Conservation (phyloP, 2,888 invertebrate species). For the Athalia circularis region DNA sequence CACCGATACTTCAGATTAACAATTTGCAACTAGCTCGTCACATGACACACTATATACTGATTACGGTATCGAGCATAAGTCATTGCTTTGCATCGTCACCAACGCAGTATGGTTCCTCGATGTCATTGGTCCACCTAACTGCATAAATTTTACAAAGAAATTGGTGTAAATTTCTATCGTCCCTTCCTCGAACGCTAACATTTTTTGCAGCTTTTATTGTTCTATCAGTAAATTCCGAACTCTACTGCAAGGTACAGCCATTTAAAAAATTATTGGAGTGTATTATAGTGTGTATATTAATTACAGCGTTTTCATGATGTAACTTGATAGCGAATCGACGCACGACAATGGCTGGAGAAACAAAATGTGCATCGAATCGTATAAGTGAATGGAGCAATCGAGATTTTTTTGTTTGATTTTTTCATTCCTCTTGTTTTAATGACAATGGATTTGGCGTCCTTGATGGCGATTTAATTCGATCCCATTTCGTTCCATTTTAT, state of each 20-base stretch:
- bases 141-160: too few species aligned
- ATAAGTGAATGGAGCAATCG: background rate
- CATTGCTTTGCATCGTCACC: too few species aligned
- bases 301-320: background rate
- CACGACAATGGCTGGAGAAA: conserved; percentile 4
- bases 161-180: too few species aligned
- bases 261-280: background rate
- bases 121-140: too few species aligned
- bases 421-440: conserved; percentile 13
- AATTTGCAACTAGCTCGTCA: background rate
- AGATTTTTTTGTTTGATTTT: background rate
- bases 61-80: background rate
- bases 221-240: too few species aligned
- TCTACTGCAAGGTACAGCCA: background rate
- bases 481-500: conserved; percentile 15
- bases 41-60: background rate
- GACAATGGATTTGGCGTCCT: conserved; percentile 6
- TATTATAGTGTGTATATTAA: background rate
- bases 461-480: conserved; percentile 13
- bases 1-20: background rate
- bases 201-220: too few species aligned
- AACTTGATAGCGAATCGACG: conserved; percentile 8
- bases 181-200: too few species aligned
- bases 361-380: conserved; percentile 18
- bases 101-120: too few species aligned